Base-by-base conservation (phyloP, 1,140 invertebrate genomes). In the Ctenoplectra terminalis region DNA sequence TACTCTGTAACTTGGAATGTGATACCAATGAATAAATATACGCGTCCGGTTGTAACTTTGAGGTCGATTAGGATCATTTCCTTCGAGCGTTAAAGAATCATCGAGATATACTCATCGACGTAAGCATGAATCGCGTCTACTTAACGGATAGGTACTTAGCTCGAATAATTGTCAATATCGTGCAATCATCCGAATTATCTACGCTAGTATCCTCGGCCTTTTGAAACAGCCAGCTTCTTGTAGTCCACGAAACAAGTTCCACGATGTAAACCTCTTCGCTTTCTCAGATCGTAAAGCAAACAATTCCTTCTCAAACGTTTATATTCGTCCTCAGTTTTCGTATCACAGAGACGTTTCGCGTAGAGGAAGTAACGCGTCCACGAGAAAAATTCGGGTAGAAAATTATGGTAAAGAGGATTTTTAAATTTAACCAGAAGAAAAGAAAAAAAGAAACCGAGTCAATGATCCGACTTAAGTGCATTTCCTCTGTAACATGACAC, bases 111-210 rank as follows among this genome's bases (percentile, higher is more conserved):
- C 17, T 26, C 17, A 20, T 56, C 20, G 17, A 2, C 26, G 11
- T 23, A 31, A 11, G n/a, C n/a, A n/a, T n/a, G 3, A 72, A 20
- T 29, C 43, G 2, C 31, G 31, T 60, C 61, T 34, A 64, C 58
- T 64, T 75, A 64, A 66, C 29, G 4, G 8, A 46, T 48, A 58
- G 9, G 75, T 77, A 69, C 52, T 77, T 77, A 77, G 63, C 37
- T 34, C 37, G 64, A 76, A 13, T 29, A 43, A 73, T 52, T 23
- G 74, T 52, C 61, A 76, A 43, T 76, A 76, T 67, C 48, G 61
- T 67, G 74, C 74, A 48, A 73, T 73, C n/a, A n/a, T n/a, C 61
- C 61, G 74, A 76, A 76, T 54, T 75, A 61, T n/a, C n/a, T n/a
- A n/a, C 20, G 6, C 23, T 60, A 63, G 31, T 50, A 29, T 26